phyloP scores from a whole-genome alignment of 2,113 vertebrate species.

The Erythrolamprus reginae region DNA sequence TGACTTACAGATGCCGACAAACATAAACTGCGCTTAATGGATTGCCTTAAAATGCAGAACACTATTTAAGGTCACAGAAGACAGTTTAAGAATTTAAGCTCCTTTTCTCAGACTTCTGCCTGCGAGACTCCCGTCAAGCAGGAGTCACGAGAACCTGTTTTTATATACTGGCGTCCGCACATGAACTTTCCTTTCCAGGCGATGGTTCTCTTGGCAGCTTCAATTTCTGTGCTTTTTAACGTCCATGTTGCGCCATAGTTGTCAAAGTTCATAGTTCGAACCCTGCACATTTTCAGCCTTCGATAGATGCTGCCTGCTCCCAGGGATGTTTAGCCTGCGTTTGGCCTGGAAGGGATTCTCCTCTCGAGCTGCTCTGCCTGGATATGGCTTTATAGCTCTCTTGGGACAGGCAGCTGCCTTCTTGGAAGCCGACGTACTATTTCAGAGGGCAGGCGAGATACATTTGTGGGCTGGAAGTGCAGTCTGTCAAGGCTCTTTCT shows the following conservation, averaged over 20 bases:
- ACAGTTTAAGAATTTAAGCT: background rate
- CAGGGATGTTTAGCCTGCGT: background rate
- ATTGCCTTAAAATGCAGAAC: background rate
- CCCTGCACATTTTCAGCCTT: background rate
- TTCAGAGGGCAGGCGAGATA: background rate
- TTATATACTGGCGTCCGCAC: background rate
- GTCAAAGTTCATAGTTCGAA: background rate
- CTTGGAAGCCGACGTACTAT: background rate
- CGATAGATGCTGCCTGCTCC: background rate
- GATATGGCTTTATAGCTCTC: background rate
- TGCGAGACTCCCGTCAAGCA: background rate
- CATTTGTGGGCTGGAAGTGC: too few relatives aligned
- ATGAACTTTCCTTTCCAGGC: background rate
- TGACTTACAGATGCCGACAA: background rate
- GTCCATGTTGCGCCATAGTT: background rate
- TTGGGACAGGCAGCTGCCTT: background rate
- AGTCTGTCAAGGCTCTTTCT: background rate
- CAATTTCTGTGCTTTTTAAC: background rate
- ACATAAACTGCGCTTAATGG: background rate
- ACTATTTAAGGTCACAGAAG: background rate
- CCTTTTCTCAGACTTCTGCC: background rate
- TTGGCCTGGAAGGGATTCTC: background rate
- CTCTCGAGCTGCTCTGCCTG: background rate
- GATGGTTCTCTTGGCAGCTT: background rate
- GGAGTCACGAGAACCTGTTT: background rate